These are phyloP conservation scores for Selene dorsalis DNA, from an alignment of 2,797 vertebrate genomes.

Conservation along the genomic window DNA sequence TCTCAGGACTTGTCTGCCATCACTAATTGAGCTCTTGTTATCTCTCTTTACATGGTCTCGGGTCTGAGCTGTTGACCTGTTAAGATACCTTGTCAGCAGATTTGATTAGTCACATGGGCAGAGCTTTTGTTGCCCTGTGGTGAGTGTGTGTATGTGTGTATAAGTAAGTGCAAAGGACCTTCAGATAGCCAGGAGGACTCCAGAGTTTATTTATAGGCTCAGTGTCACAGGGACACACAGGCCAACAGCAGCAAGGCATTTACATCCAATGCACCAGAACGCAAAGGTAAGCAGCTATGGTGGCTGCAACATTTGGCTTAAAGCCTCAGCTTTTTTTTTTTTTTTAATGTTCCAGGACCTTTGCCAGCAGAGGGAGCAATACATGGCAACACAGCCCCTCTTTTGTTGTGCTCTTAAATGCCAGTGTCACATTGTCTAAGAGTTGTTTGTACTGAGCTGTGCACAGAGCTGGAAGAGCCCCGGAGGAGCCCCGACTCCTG, in stretches of 20 bases:
- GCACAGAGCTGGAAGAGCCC: slow-evolving; percentile 49
- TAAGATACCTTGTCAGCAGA: slow-evolving; percentile 67
- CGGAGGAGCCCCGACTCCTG: slow-evolving; percentile 57
- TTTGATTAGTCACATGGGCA: slow-evolving; percentile 62
- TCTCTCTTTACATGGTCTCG: slow-evolving; percentile 25
- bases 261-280: slow-evolving; percentile 73
- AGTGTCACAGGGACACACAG: slow-evolving; percentile 56
- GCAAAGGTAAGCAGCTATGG: slow-evolving; percentile 75
- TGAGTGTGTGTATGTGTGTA: slow-evolving; percentile 39
- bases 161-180: slow-evolving; percentile 65
- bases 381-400: slow-evolving; percentile 17
- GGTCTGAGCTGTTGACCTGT: slow-evolving; percentile 66
- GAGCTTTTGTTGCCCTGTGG: slow-evolving; percentile 58
- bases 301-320: slow-evolving; percentile 54
- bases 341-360: slow-evolving; percentile 4
- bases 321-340: slow-evolving; percentile 41
- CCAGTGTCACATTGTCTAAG: slow-evolving; percentile 56
- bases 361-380: slow-evolving; percentile 53
- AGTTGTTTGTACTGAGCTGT: slow-evolving; percentile 59
- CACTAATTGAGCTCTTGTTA: slow-evolving; percentile 52
- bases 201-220: slow-evolving; percentile 78
- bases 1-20: neutral
- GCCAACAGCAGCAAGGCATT: slow-evolving; percentile 70
- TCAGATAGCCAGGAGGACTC: slow-evolving; percentile 63
- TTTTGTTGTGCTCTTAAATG: slow-evolving; percentile 58